Percentiles rank a stretch among this genome's conserved stretches.
Conservation (phyloP, 35 echinoderm and acorn worm genomes). For the Ophioderma brevispina region DNA sequence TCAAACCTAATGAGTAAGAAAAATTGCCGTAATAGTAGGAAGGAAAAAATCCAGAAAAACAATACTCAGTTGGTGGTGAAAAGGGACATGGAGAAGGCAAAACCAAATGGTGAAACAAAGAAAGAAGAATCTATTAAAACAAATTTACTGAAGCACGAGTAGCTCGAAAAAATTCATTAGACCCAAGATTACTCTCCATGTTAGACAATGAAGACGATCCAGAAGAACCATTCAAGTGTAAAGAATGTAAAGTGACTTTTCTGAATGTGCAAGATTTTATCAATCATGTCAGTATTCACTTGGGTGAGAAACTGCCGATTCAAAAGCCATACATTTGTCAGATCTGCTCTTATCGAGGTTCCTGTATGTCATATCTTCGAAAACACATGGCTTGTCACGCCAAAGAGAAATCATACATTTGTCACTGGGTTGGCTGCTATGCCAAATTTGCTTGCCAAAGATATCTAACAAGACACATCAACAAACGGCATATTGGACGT, state of each 20-base stretch:
- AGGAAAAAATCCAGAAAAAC: no score
- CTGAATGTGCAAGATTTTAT: background rate
- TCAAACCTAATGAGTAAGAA: background rate
- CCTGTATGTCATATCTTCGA: no score
- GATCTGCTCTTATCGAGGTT: no score
- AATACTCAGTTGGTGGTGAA: background rate
- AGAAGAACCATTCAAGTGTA: background rate
- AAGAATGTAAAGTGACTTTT: background rate
- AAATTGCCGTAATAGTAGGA: background rate
- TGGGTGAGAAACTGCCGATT: background rate
- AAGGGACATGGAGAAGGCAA: background rate
- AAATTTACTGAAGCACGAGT: background rate
- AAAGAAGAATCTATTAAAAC: background rate
- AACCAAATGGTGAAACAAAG: no score
- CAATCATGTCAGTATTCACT: background rate
- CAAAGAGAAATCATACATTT: background rate
- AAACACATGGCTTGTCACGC: no score
- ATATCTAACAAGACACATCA: background rate
- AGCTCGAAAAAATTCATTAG: background rate
- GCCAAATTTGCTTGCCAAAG: background rate
- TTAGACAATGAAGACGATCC: background rate
- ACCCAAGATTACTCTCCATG: background rate
- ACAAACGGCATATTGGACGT: background rate
- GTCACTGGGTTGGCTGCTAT: background rate
- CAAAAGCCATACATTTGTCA: background rate